Base-by-base conservation (phyloP, 2,113 vertebrate species). In the Colaptes auratus region DNA sequence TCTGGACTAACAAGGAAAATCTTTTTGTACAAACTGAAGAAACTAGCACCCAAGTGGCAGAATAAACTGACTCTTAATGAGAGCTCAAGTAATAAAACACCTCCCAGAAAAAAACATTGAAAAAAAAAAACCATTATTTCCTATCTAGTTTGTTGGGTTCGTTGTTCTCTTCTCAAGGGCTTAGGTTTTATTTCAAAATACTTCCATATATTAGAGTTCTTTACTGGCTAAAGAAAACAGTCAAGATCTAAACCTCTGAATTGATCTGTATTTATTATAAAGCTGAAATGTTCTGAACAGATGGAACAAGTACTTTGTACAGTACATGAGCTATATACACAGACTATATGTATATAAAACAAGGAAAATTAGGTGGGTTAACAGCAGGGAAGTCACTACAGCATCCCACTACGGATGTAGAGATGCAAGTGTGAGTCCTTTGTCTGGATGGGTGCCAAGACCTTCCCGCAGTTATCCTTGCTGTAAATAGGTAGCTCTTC, bases 401-500 rank as follows among this genome's bases (percentile, higher is more conserved):
- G 89, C 74, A 87, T 87, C 44, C 24, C 66, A 27, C 53, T 65
- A 48, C 27, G 55, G 48, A 74, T 69, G 44, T 3, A 46, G 73
- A 82, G 59, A 69, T 0, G 2, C 7, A 53, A 92, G 39, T 4
- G n/a, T 13, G 42, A 92, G 83, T 42, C 42, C 61, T 90, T 79
- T 69, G 76, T 39, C 76, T 95, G 95, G 95, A 58, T 0, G 0
- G 63, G 59, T 63, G 83, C 92, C 95, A 90, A 76, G 64, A 83
- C 65, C 86, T 88, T 50, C 83, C 82, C 4, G 6, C 88, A 53
- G 93, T 15, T 81, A 36, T 61, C 61, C 61, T 69, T 44, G 86
- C 76, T 88, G 73, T 50, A 90, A 95, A 90, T 88, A 95, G 69
- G 93, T 64, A 96, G 56, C 61, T 93, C 72, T 91, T 64, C 86